Conservation (phyloP, 1,140 invertebrate genomes). For the Aphelenchoides besseyi region DNA sequence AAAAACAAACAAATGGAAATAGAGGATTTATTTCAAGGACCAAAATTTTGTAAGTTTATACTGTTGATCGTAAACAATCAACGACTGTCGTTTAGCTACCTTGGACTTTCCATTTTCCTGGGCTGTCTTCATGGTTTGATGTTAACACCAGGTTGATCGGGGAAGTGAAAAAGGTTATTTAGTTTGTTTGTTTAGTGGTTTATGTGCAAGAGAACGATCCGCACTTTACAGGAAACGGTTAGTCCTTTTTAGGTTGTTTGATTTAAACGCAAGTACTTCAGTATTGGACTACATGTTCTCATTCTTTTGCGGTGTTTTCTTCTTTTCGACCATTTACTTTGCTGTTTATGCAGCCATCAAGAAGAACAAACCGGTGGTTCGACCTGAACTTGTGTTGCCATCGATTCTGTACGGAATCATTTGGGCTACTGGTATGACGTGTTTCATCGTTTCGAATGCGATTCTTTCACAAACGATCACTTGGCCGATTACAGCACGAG, state of each 20-base stretch:
- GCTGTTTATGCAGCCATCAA: slow-evolving; percentile 43
- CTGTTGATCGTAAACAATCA: neutral
- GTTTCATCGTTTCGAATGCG: slow-evolving; percentile 55
- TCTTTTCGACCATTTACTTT: slow-evolving; percentile 56
- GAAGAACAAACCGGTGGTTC: slow-evolving; percentile 34
- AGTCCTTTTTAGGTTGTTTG: neutral
- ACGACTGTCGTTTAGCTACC: slow-evolving; percentile 18
- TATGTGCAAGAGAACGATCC: slow-evolving; percentile 51
- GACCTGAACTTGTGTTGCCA: slow-evolving; percentile 47
- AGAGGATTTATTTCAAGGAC: neutral
- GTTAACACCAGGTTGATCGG: slow-evolving; percentile 53
- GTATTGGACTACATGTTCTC: slow-evolving; percentile 59
- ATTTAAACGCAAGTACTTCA: slow-evolving; percentile 17
- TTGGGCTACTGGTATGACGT: slow-evolving; percentile 49
- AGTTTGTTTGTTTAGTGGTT: no score
- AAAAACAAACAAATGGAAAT: neutral
- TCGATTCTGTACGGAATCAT: slow-evolving; percentile 51
- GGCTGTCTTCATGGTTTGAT: slow-evolving; percentile 53
- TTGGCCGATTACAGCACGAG: slow-evolving; percentile 53
- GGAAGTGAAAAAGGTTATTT: no score
- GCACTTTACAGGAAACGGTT: slow-evolving; percentile 42
- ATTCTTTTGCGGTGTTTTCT: slow-evolving; percentile 52
- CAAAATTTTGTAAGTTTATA: slow-evolving; percentile 21
- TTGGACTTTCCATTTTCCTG: slow-evolving; percentile 36
- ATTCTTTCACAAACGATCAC: slow-evolving; percentile 51